These are phyloP conservation scores for Anabas testudineus DNA, from an alignment of 2,797 vertebrate genomes.

Conservation along the genomic window DNA sequence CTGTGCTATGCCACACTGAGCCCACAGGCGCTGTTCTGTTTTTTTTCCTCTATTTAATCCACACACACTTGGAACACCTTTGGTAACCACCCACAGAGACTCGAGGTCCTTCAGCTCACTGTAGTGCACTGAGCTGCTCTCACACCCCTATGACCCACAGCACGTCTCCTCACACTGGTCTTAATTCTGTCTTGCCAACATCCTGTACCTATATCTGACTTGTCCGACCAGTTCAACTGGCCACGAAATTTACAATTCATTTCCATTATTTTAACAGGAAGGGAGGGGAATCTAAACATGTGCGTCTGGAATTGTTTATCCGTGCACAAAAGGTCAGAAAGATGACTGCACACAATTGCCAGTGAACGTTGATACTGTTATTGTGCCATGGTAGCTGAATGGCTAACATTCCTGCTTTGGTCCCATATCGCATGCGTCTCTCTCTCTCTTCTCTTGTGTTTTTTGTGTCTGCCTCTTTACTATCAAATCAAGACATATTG, in stretches of 20 bases:
- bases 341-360: not conserved
- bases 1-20: slow-evolving; percentile 49
- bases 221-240: slow-evolving; percentile 20
- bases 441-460: not conserved
- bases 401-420: too few relatives aligned
- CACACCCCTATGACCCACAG: slow-evolving; percentile 55
- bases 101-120: slow-evolving; percentile 24
- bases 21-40: slow-evolving; percentile 57
- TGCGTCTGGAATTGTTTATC: too few relatives aligned
- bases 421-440: not conserved
- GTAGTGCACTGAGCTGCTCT: slow-evolving; percentile 55
- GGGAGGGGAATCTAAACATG: slow-evolving; percentile 30
- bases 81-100: slow-evolving; percentile 43
- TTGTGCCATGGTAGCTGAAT: too few relatives aligned
- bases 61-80: slow-evolving; percentile 7
- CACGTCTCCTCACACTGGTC: slow-evolving; percentile 33
- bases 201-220: slow-evolving; percentile 38
- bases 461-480: too few relatives aligned
- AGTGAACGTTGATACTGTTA: too few relatives aligned
- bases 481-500: too few relatives aligned
- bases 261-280: slow-evolving; percentile 36
- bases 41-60: slow-evolving; percentile 32
- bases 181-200: slow-evolving; percentile 18
- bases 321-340: slow-evolving; percentile 23
- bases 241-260: slow-evolving; percentile 39